Evolutionary conservation across 2,888 invertebrate species (phyloP).

Genomic region (Sericinus montela): DNA sequence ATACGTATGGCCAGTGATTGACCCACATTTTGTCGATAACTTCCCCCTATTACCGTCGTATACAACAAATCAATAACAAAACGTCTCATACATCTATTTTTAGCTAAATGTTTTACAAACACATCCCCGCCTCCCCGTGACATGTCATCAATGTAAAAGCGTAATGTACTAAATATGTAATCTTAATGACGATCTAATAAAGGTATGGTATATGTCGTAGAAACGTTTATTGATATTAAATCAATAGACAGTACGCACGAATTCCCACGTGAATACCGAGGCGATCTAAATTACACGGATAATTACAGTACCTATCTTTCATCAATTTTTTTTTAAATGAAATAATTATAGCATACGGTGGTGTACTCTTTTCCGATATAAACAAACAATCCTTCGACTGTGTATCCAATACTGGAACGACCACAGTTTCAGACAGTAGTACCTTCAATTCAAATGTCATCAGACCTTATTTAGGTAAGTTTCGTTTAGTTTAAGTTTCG

Average conservation of each 20-base stretch:
- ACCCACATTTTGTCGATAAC: slow-evolving; percentile 7
- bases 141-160: slow-evolving; percentile 10
- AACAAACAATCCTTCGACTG: too few species aligned
- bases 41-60: slow-evolving; percentile 3
- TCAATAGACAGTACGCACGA: neutral
- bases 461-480: too few species aligned
- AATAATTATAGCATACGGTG: too few species aligned
- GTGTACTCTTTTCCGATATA: too few species aligned
- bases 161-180: slow-evolving; percentile 1
- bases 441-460: too few species aligned
- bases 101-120: slow-evolving; percentile 3
- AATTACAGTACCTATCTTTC: too few species aligned
- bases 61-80: slow-evolving; percentile 10
- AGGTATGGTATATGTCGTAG: neutral
- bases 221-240: neutral
- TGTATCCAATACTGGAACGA: too few species aligned
- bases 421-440: too few species aligned
- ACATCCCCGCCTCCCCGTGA: slow-evolving; percentile 1
- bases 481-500: too few species aligned
- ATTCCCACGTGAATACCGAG: slow-evolving; percentile 8
- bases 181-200: slow-evolving; percentile 3
- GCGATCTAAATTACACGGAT: neutral
- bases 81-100: slow-evolving; percentile 9
- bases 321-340: too few species aligned
- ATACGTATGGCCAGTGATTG: neutral